Percentiles rank a stretch among this genome's conserved stretches.
Evolutionary conservation across 2,113 vertebrate genomes (phyloP).

Genomic region (Pan paniscus): DNA sequence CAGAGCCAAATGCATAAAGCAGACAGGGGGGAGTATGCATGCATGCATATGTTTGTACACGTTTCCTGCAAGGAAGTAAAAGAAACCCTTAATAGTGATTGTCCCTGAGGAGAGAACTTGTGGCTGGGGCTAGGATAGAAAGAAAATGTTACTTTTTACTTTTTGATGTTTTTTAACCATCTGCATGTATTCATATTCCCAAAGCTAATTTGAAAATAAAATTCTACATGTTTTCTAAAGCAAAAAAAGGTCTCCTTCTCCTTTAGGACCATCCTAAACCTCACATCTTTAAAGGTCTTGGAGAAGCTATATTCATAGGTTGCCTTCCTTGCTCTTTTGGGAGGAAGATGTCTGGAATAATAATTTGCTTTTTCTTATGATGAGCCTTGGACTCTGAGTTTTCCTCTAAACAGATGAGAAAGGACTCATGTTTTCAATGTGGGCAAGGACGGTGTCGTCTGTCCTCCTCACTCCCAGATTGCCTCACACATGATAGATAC

Average conservation of each 20-base stretch:
- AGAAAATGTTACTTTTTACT: background rate
- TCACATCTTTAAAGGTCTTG: background rate
- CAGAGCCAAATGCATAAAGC: background rate
- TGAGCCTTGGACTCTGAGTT: background rate
- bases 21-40: too few relatives aligned
- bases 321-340: background rate
- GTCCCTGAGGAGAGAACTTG: background rate
- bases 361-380: background rate
- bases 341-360: background rate
- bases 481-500: background rate
- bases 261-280: background rate
- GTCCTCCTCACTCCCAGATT: background rate
- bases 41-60: fast-evolving
- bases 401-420: background rate
- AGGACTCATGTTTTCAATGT: background rate
- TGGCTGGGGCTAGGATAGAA: background rate
- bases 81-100: background rate
- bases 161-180: background rate
- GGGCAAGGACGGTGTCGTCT: background rate
- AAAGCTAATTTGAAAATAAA: slow-evolving; percentile 6
- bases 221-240: background rate
- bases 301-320: background rate
- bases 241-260: background rate
- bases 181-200: background rate
- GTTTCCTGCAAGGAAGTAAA: background rate